Conservation (phyloP, 2,888 invertebrate genomes). For the Melanostoma mellinum region DNA sequence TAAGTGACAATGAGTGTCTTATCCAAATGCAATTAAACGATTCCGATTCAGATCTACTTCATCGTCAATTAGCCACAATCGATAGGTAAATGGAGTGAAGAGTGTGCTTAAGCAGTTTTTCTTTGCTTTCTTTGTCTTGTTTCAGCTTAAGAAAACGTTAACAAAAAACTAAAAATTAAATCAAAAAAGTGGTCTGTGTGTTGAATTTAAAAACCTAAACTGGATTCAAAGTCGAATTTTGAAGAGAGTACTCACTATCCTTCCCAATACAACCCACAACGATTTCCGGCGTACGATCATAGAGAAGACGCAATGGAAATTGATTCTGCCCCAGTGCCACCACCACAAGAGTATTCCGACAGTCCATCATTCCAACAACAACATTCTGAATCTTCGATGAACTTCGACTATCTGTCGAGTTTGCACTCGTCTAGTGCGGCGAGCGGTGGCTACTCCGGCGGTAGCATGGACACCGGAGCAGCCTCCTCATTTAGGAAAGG, state of each 20-base stretch:
- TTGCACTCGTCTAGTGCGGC: constrained; percentile 73
- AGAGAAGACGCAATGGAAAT: constrained; percentile 80
- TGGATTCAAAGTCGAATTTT: constrained; percentile 16
- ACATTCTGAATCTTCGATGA: constrained; percentile 80
- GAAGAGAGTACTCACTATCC: constrained; percentile 1
- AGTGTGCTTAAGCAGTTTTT: constrained; percentile 58
- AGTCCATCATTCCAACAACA: constrained; percentile 74
- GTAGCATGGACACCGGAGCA: constrained; percentile 52
- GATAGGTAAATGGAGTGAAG: constrained; percentile 63
- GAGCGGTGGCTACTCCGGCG: constrained; percentile 6
- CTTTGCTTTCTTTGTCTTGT: constrained; percentile 37
- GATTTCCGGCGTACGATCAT: constrained; percentile 15
- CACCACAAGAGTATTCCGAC: constrained; percentile 78
- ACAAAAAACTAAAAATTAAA: constrained; percentile 11
- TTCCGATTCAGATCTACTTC: constrained; percentile 59
- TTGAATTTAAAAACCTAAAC: neutral
- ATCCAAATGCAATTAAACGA: constrained; percentile 49
- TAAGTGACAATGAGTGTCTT: constrained; percentile 43
- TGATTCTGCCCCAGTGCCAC: constrained; percentile 79
- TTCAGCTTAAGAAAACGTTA: constrained; percentile 37
- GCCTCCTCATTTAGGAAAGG: constrained; percentile 44
- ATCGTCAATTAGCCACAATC: constrained; percentile 55
- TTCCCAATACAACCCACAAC: constrained; percentile 13
- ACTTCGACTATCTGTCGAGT: constrained; percentile 80
- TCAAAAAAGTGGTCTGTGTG: neutral